Percentiles rank a stretch among this genome's conserved stretches.
These are phyloP conservation scores for Tylochromis polylepis DNA, from an alignment of 2,113 vertebrate species.

Conservation along the genomic window DNA sequence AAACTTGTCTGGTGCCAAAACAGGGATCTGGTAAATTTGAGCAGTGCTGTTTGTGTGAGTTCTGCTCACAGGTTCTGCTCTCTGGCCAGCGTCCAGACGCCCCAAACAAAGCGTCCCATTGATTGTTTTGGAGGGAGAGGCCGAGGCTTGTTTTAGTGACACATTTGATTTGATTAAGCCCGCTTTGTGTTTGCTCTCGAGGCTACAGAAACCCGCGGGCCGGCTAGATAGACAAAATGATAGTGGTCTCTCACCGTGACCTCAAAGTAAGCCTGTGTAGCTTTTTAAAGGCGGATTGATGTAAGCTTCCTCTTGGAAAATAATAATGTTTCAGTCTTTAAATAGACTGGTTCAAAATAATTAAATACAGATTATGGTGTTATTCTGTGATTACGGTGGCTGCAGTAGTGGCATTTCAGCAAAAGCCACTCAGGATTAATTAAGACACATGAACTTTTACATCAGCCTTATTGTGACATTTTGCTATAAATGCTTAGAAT, in stretches of 20 bases:
- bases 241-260: neutral
- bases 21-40: conserved; percentile 57
- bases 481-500: neutral
- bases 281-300: neutral
- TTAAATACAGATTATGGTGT: neutral
- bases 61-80: conserved; percentile 54
- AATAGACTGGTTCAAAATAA: neutral
- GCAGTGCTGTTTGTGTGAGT: conserved; percentile 57
- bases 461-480: neutral
- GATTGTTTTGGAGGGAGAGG: conserved; percentile 50
- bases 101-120: conserved; percentile 66
- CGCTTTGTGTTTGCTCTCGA: conserved; percentile 53
- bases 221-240: neutral
- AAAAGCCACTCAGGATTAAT: neutral
- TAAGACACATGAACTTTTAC: neutral
- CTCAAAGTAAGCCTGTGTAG: neutral
- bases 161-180: conserved; percentile 63
- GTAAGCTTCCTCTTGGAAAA: neutral
- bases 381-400: neutral
- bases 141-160: conserved; percentile 53
- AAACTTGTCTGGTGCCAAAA: conserved; percentile 50
- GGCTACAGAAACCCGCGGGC: conserved; percentile 25
- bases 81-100: conserved; percentile 59
- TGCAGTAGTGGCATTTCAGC: neutral
- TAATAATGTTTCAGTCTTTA: neutral